Conservation (phyloP, 2,113 vertebrate genomes). For the Triplophysa tibetana region DNA sequence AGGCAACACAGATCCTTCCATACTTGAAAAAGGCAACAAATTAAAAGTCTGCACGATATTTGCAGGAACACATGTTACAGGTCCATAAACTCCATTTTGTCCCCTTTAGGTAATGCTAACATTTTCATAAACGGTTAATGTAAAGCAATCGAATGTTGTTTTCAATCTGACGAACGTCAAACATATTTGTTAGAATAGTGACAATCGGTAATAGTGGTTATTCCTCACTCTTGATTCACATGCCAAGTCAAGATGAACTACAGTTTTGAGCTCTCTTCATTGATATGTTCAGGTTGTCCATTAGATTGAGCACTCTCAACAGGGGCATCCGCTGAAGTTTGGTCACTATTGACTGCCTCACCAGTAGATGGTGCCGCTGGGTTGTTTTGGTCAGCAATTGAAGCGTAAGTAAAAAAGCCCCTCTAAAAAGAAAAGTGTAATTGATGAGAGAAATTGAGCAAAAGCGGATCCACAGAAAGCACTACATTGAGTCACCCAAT, state of each 20-base stretch:
- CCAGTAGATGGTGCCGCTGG: neutral
- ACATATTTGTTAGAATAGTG: neutral
- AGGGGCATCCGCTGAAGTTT: neutral
- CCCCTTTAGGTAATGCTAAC: no score
- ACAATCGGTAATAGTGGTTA: neutral
- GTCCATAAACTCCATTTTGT: no score
- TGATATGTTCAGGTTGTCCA: neutral
- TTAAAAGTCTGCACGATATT: no score
- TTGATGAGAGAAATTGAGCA: neutral
- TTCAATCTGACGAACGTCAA: no score
- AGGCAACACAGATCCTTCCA: no score
- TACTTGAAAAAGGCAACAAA: no score
- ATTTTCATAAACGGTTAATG: no score
- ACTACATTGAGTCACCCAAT: no score
- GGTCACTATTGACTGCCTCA: neutral
- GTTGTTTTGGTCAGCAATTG: constrained; percentile 3
- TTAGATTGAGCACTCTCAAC: neutral
- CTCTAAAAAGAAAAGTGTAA: neutral
- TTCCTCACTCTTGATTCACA: neutral
- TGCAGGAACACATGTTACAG: no score
- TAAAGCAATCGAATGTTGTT: no score
- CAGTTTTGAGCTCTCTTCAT: neutral
- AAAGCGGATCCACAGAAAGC: neutral
- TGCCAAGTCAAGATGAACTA: neutral
- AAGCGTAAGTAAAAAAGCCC: neutral